Conservation (phyloP, 2,888 invertebrate species). For the Meloe dianella region DNA sequence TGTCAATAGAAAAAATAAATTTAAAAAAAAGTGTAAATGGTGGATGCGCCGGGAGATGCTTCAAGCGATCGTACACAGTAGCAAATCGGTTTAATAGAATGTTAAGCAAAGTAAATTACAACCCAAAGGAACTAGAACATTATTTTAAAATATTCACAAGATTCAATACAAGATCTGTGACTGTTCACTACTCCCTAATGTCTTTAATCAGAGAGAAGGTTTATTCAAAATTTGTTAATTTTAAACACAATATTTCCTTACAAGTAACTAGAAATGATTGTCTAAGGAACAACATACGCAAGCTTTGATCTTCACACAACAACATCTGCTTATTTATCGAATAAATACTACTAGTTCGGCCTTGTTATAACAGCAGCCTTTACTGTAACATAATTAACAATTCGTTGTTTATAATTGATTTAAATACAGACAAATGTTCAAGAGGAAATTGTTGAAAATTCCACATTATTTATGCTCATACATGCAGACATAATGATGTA, state of each 20-base stretch:
- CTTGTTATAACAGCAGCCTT: not conserved
- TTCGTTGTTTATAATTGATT: not conserved
- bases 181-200: too few species aligned
- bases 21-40: too few species aligned
- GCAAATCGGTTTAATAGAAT: too few species aligned
- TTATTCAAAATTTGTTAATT: too few species aligned
- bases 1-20: too few species aligned
- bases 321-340: not conserved
- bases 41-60: not conserved
- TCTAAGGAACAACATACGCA: not conserved
- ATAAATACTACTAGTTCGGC: not conserved
- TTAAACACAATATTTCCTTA: too few species aligned
- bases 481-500: not conserved
- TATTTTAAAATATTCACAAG: too few species aligned
- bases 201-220: too few species aligned
- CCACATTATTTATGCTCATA: not conserved
- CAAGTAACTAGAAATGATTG: not conserved
- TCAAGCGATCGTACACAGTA: too few species aligned
- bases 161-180: too few species aligned
- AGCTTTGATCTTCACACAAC: not conserved
- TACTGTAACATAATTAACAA: not conserved
- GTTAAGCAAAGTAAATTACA: too few species aligned
- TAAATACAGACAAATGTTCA: not conserved
- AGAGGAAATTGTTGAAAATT: not conserved
- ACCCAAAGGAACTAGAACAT: too few species aligned